Conservation (phyloP, 2,113 vertebrate species). For the Melanostigma gelatinosum region DNA sequence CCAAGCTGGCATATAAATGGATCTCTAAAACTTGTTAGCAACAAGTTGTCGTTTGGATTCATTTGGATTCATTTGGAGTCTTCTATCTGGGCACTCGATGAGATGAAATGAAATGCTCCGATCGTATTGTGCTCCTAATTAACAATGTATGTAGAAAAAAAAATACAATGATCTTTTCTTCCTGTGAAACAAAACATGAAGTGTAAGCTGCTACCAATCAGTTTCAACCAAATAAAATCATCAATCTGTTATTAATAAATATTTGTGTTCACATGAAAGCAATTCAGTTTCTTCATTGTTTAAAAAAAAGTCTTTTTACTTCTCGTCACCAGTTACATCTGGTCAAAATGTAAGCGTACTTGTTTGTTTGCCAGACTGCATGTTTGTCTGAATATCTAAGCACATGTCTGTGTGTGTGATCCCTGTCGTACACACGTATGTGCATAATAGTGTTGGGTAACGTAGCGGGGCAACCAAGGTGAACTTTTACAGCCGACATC, state of each 20-base stretch:
- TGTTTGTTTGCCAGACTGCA: neutral
- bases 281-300: neutral
- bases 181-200: too few species aligned
- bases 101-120: too few species aligned
- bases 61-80: neutral
- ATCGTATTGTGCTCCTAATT: too few species aligned
- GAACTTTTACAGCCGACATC: constrained; percentile 70
- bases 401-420: neutral
- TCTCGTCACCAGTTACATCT: neutral
- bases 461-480: constrained; percentile 17
- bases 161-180: too few species aligned
- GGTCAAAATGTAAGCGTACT: neutral
- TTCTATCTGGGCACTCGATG: neutral
- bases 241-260: neutral
- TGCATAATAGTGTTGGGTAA: constrained; percentile 8
- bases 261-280: neutral
- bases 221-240: too few species aligned
- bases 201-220: too few species aligned
- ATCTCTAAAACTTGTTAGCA: neutral
- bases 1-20: neutral
- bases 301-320: constrained; percentile 22
- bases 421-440: neutral
- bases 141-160: too few species aligned
- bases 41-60: neutral
- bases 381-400: neutral